Percentiles rank a stretch among this genome's conserved stretches.
phyloP scores from a whole-genome alignment of 2,888 invertebrate genomes.

The Pammene aurita region DNA sequence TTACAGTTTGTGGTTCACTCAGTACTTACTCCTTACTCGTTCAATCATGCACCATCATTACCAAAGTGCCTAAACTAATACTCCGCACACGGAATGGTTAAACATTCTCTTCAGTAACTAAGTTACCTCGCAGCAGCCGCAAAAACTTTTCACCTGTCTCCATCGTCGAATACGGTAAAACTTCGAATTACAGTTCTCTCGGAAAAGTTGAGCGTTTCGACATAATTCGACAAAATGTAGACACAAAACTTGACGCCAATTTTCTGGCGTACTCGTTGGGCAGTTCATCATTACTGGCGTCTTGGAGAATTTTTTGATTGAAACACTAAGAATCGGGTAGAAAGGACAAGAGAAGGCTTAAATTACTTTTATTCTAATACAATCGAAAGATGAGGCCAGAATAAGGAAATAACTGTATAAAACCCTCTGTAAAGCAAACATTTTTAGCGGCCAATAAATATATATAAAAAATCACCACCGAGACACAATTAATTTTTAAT shows the following conservation, averaged over 20 bases:
- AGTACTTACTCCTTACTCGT: neutral
- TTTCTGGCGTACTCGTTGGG: conserved; percentile 4
- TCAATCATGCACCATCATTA: conserved; percentile 12
- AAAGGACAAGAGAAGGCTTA: neutral
- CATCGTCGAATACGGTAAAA: conserved; percentile 25
- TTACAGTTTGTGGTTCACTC: neutral
- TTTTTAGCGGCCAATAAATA: no score
- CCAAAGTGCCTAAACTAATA: conserved; percentile 15
- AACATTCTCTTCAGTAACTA: conserved; percentile 23
- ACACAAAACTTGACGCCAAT: conserved; percentile 15
- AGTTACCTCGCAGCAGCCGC: conserved; percentile 22
- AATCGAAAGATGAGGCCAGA: no score
- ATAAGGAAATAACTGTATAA: no score
- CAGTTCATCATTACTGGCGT: conserved; percentile 23
- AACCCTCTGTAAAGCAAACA: no score
- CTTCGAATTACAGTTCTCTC: conserved; percentile 23
- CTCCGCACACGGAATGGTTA: neutral
- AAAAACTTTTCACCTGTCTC: conserved; percentile 37
- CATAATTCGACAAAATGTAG: conserved; percentile 31
- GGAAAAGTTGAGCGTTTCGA: conserved; percentile 17
- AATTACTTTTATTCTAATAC: neutral
- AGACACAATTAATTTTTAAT: no score
- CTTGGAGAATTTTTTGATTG: conserved; percentile 9
- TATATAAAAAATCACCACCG: no score
- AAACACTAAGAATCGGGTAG: conserved; percentile 9